A percentile compares a stretch with the other conserved stretches of the same genome.
Evolutionary conservation across 2,888 invertebrate species (phyloP).

Genomic region (Panorpa germanica): DNA sequence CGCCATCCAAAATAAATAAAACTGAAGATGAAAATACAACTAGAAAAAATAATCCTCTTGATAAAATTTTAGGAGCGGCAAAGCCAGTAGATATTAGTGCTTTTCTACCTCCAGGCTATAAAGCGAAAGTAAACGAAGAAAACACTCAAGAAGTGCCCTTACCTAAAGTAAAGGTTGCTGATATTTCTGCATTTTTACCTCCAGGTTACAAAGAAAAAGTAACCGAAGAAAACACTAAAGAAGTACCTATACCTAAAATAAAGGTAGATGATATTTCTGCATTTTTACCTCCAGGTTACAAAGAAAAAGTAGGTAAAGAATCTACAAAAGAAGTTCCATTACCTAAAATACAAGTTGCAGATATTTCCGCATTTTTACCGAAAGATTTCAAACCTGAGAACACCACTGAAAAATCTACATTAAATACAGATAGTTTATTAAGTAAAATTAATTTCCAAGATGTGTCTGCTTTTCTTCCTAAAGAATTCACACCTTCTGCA

Average conservation of each 20-base stretch:
- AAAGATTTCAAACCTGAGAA: too few species aligned
- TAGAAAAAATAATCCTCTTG: conserved; percentile 22
- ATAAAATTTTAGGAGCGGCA: conserved; percentile 29
- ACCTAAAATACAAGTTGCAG: conserved; percentile 18
- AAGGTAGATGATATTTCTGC: conserved; percentile 32
- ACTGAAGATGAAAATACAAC: conserved; percentile 21
- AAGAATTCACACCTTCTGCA: conserved; percentile 29
- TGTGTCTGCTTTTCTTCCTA: conserved; percentile 29
- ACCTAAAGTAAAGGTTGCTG: conserved; percentile 16
- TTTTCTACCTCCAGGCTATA: conserved; percentile 48
- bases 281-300: conserved; percentile 42
- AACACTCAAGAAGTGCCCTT: conserved; percentile 14
- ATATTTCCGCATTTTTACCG: conserved; percentile 14
- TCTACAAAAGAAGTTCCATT: conserved; percentile 13
- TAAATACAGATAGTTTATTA: conserved; percentile 16
- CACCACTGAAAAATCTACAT: conserved; percentile 14
- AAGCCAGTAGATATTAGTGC: conserved; percentile 36
- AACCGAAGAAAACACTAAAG: conserved; percentile 15
- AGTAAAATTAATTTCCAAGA: conserved; percentile 22
- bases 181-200: conserved; percentile 39
- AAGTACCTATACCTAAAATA: conserved; percentile 17
- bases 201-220: conserved; percentile 34
- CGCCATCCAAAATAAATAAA: too few species aligned
- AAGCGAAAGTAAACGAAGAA: conserved; percentile 22
- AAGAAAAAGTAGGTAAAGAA: conserved; percentile 21